Conservation (phyloP, 2,797 vertebrate genomes). For the Gymnothorax javanicus region DNA sequence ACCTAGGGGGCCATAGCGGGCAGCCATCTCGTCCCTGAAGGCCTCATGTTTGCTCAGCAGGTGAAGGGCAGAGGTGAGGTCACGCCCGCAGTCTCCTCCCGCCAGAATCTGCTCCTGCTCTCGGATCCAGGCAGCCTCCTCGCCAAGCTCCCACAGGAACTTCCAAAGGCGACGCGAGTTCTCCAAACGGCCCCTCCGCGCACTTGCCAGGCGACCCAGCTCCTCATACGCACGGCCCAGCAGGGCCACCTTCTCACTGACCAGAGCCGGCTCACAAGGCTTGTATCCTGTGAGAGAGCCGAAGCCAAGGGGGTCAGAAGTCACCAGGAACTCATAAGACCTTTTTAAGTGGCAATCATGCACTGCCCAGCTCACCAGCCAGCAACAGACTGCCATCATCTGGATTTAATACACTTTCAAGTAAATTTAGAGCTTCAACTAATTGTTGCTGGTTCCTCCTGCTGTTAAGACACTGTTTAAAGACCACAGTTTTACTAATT, state of each 20-base stretch:
- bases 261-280: slow-evolving; percentile 88
- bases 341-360: not conserved
- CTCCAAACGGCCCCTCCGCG: slow-evolving; percentile 78
- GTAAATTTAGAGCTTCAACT: too few relatives aligned
- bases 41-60: slow-evolving; percentile 90
- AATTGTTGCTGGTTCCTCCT: too few relatives aligned
- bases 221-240: slow-evolving; percentile 83
- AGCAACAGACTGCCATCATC: not conserved
- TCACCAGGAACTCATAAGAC: too few relatives aligned
- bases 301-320: not conserved
- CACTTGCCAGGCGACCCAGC: slow-evolving; percentile 75
- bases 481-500: not conserved
- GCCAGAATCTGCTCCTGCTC: slow-evolving; percentile 91
- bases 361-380: not conserved
- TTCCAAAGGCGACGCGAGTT: slow-evolving; percentile 90
- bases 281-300: slow-evolving; percentile 77
- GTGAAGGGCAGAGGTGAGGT: slow-evolving; percentile 83
- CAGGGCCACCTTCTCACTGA: slow-evolving; percentile 78
- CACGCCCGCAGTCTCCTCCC: slow-evolving; percentile 84
- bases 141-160: slow-evolving; percentile 92
- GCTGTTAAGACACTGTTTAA: not conserved
- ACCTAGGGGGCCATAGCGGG: slow-evolving; percentile 81
- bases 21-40: slow-evolving; percentile 89
- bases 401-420: not conserved
- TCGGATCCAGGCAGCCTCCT: slow-evolving; percentile 91